phyloP scores from a whole-genome alignment of 2,113 vertebrate species.

The Capricornis sumatraensis region DNA sequence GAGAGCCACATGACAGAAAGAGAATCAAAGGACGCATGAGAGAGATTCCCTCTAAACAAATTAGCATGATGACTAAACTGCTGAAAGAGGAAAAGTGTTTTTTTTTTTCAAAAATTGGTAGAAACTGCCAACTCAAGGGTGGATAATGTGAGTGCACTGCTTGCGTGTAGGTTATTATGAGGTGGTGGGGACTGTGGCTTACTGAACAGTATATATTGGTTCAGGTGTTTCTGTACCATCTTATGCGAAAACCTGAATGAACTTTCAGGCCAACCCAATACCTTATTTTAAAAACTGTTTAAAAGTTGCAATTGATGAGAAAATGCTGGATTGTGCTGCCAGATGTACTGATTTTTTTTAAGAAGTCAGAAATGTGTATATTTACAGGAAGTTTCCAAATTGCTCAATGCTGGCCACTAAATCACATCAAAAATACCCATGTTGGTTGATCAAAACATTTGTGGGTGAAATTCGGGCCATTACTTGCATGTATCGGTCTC shows the following conservation, averaged over 20 bases:
- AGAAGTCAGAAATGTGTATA: not conserved
- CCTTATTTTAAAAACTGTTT: not conserved
- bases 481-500: not conserved
- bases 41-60: not conserved
- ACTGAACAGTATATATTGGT: not conserved
- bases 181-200: not conserved
- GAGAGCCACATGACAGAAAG: not conserved
- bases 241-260: not conserved
- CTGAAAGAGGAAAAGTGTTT: not conserved
- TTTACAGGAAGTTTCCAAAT: not conserved
- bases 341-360: not conserved
- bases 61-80: not conserved
- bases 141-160: fast-evolving
- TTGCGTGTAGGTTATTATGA: not conserved
- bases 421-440: not conserved
- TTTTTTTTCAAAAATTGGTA: not conserved
- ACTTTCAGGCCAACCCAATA: not conserved
- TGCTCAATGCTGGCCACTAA: not conserved
- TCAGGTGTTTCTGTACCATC: not conserved
- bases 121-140: not conserved
- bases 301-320: not conserved
- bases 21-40: not conserved
- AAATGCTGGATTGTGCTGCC: not conserved
- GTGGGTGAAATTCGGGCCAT: not conserved
- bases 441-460: not conserved